Evolutionary conservation across 2,888 invertebrate genomes (phyloP).

Genomic region (Liodrosophila aerea): DNA sequence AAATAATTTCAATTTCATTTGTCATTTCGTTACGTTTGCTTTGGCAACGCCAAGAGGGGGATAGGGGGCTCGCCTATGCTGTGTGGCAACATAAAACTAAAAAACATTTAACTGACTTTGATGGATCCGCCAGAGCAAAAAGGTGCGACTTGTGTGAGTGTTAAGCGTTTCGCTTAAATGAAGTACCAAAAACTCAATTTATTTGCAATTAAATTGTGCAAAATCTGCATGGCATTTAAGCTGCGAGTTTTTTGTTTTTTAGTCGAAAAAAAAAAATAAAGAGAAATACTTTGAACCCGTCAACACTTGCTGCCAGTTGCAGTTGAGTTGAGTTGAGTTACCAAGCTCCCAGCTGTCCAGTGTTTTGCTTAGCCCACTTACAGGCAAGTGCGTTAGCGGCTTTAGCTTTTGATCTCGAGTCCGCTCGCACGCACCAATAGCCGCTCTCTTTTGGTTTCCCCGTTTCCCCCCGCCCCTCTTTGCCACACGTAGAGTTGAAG

Average conservation of each 20-base stretch:
- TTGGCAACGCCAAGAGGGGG: slow-evolving; percentile 7
- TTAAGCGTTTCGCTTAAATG: slow-evolving; percentile 79
- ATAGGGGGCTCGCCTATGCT: background rate
- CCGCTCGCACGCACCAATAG: slow-evolving; percentile 43
- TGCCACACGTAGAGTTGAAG: too few relatives aligned
- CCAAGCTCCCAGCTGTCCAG: slow-evolving; percentile 19
- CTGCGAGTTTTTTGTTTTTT: slow-evolving; percentile 30
- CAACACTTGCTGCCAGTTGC: slow-evolving; percentile 33
- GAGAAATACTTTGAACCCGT: slow-evolving; percentile 29
- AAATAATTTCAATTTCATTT: slow-evolving; percentile 76
- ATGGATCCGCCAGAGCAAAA: slow-evolving; percentile 60
- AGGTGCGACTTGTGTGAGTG: slow-evolving; percentile 30
- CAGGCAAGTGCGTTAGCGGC: slow-evolving; percentile 68
- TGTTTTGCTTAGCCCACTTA: slow-evolving; percentile 35
- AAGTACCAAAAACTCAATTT: slow-evolving; percentile 82
- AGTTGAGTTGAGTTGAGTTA: too few relatives aligned
- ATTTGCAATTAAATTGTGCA: slow-evolving; percentile 81
- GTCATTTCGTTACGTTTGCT: slow-evolving; percentile 73
- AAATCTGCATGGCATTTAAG: slow-evolving; percentile 34
- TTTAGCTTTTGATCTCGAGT: slow-evolving; percentile 59
- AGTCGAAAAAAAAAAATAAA: slow-evolving; percentile 5
- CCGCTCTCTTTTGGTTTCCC: slow-evolving; percentile 12
- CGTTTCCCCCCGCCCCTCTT: slow-evolving; percentile 1
- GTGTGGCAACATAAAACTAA: slow-evolving; percentile 35
- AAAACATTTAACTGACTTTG: slow-evolving; percentile 60